These are phyloP conservation scores for Monopis laevigella DNA, from an alignment of 2,888 invertebrate species.

Conservation along the genomic window DNA sequence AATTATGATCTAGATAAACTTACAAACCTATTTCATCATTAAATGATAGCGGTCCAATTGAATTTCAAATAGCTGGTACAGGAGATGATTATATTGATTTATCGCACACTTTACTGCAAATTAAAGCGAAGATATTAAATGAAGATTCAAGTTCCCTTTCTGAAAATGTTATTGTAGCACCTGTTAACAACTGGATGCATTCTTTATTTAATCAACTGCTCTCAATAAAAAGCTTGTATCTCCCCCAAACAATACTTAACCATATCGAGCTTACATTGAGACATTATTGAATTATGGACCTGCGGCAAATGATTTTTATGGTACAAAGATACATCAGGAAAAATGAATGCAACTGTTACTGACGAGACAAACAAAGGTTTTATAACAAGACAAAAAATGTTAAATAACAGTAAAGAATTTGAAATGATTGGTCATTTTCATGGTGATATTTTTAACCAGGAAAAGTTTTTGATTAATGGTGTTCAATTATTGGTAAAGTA, in stretches of 20 bases:
- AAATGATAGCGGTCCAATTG: slow-evolving; percentile 25
- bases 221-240: slow-evolving; percentile 26
- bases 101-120: slow-evolving; percentile 22
- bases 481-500: slow-evolving; percentile 13
- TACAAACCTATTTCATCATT: slow-evolving; percentile 25
- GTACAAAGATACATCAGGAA: slow-evolving; percentile 21
- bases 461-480: slow-evolving; percentile 18
- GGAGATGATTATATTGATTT: slow-evolving; percentile 26
- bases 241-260: slow-evolving; percentile 23
- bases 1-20: no score
- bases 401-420: slow-evolving; percentile 18
- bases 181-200: slow-evolving; percentile 25
- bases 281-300: slow-evolving; percentile 23
- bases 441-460: slow-evolving; percentile 20
- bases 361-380: background rate
- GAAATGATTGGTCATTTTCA: slow-evolving; percentile 23
- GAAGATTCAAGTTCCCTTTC: background rate
- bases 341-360: slow-evolving; percentile 12
- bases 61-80: slow-evolving; percentile 24
- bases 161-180: slow-evolving; percentile 20
- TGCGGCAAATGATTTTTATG: slow-evolving; percentile 22
- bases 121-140: slow-evolving; percentile 1
- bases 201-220: slow-evolving; percentile 23
- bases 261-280: slow-evolving; percentile 24
- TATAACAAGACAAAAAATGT: slow-evolving; percentile 2